These are phyloP conservation scores for Bombus cullumanus DNA, from an alignment of 1,140 invertebrate genomes.

Conservation along the genomic window DNA sequence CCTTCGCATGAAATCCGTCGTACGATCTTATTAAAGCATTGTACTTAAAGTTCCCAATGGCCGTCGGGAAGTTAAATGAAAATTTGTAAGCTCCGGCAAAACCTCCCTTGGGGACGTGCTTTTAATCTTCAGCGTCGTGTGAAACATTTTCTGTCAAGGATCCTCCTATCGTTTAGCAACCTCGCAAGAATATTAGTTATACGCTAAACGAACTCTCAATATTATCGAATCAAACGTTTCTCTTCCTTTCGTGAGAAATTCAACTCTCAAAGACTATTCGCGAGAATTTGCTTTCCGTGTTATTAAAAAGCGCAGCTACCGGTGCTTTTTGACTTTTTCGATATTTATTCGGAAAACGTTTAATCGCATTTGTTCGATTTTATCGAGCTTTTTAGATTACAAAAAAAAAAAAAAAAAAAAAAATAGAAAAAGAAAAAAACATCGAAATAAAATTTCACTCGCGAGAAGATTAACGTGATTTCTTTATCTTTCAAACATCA, in stretches of 20 bases:
- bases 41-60: conserved; percentile 53
- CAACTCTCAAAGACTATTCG: no score
- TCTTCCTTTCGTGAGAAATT: not conserved
- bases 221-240: not conserved
- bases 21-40: conserved; percentile 64
- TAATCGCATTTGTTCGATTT: not conserved
- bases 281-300: not conserved
- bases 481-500: not conserved
- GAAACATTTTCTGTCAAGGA: conserved; percentile 25
- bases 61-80: conserved; percentile 59
- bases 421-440: fast-evolving
- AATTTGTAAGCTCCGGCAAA: conserved; percentile 53
- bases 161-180: not conserved
- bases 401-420: no score
- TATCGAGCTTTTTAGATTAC: not conserved
- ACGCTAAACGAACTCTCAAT: not conserved
- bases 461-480: not conserved
- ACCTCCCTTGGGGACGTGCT: not conserved
- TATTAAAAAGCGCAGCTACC: not conserved
- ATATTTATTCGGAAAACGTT: not conserved
- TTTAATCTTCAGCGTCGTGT: conserved; percentile 11
- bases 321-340: not conserved
- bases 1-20: conserved; percentile 28
- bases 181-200: not conserved
- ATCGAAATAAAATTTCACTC: not conserved